Percentiles rank a stretch among this genome's conserved stretches.
Conservation (phyloP, 2,888 invertebrate species). For the Allygus modestus region DNA sequence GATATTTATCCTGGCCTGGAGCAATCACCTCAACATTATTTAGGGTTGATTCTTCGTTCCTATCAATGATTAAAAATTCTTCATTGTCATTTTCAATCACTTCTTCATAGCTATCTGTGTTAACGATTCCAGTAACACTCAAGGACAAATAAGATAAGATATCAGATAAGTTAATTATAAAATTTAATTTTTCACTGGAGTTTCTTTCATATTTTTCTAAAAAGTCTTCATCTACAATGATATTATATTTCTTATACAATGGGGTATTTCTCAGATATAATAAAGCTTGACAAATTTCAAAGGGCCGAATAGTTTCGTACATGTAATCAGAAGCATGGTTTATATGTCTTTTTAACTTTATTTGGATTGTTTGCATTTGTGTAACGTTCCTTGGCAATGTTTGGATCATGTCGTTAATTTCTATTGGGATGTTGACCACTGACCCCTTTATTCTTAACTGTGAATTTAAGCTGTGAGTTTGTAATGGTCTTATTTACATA, state of each 20-base stretch:
- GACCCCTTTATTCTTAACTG: constrained; percentile 71
- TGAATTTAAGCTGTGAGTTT: constrained; percentile 70
- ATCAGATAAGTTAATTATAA: constrained; percentile 18
- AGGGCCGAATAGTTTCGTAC: constrained; percentile 71
- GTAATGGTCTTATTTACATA: constrained; percentile 72
- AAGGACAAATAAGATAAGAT: no score
- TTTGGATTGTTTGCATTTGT: constrained; percentile 70
- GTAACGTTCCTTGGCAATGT: constrained; percentile 69
- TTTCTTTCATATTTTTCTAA: neutral
- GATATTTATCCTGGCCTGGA: constrained; percentile 70
- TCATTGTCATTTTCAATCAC: constrained; percentile 63
- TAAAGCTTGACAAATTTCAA: constrained; percentile 68
- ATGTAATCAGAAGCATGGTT: constrained; percentile 64
- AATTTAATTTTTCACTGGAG: constrained; percentile 1
- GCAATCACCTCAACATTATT: constrained; percentile 67
- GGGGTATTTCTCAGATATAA: constrained; percentile 68
- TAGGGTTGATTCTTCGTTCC: constrained; percentile 65
- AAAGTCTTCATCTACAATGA: constrained; percentile 20
- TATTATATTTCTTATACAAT: constrained; percentile 59
- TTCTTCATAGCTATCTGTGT: constrained; percentile 43
- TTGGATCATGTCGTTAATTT: constrained; percentile 67
- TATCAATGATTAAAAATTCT: constrained; percentile 68
- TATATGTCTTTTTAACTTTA: constrained; percentile 71
- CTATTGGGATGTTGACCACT: constrained; percentile 71
- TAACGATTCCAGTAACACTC: neutral